Evolutionary conservation across 2,888 invertebrate species (phyloP), one percentile per base, ranked within the genome.

Genomic region (Argyresthia albistria): DNA sequence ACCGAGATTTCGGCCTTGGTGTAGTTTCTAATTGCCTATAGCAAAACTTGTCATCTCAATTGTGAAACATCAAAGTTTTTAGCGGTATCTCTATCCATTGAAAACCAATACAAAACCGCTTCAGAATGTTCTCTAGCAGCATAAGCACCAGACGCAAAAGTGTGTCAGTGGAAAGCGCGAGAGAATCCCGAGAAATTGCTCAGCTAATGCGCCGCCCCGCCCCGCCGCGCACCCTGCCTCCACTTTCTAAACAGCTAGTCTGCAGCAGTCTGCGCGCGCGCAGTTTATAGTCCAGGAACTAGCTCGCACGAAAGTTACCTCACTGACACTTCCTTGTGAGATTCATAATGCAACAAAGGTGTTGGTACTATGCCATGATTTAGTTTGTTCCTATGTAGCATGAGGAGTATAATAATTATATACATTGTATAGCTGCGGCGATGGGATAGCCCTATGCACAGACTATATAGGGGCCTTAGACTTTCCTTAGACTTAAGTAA

Each of bases 141-240:
- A 55, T 54, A 56, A 59, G 43, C 37, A 49, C 53, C 56, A 47
- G 55, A 54, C 56, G 55, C 53, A 74, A 76, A 83, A 79, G 81
- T 83, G 71, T 86, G 86, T 78, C 81, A 83, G 76, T 83, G 86
- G 83, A 87, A 86, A 87, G 83, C 79, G 82, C 83, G 77, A 79
- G 83, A 83, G 80, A 83, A 73, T 87, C 86, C 82, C 80, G 80
- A 78, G 86, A 87, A 86, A 86, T 84, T 73, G 70, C 71, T 75
- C 25, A 75, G 76, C 76, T 73, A 78, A 77, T 72, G 75, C 73
- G 61, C 62, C 65, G 73, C 65, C 67, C 67, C 63, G 64, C 61
- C 57, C 62, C 67, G 70, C 61, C 66, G 65, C 72, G 71, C 72
- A 67, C 74, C 76, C 69, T 74, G 68, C 73, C 76, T 76, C 83